Evolutionary conservation across 2,888 invertebrate genomes (phyloP), one percentile per base, ranked within the genome.

Genomic region (Cheilosia variabilis): DNA sequence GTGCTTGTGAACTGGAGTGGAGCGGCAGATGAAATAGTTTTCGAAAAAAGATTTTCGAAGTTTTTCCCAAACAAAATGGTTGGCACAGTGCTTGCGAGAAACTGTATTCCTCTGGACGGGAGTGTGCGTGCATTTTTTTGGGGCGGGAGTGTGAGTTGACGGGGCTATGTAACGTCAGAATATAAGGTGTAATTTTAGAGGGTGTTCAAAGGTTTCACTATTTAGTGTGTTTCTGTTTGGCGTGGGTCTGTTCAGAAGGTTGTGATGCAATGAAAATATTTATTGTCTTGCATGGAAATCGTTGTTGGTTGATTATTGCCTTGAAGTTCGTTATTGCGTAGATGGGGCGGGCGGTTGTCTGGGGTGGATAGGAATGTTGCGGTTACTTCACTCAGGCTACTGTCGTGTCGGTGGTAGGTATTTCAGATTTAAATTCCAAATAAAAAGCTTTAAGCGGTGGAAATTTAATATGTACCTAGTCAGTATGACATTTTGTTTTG

Each of bases 201-300:
- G 76, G 86, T 76, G 81, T 72, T 71, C 76, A 80, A 80, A 76
- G 86, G 75, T 76, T 78, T 73, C 57, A 60, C 62, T 52, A 10
- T 24, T 45, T 63, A 62, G 62, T 43, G 55, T 55, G 19, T 17
- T 55, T 27, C 10, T 50, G 34, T 52, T 15, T 13, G 58, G 63
- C 50, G 71, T 34, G 57, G 45, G 60, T 47, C 24, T 47, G 69
- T 69, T 73, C 69, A 57, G 69, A 43, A 71, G 75, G 66, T 77
- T 81, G 76, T 86, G 81, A 86, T 86, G 86, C 86, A 86, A 86
- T 77, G 76, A 86, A 86, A 86, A 86, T 86, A 81, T 86, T 86
- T 86, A 86, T 86, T 81, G 86, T 81, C 86, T 80, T 86, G 80
- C 76, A 76, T 76, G 76, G 52, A 81, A 77, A 80, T 72, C 66